Evolutionary conservation across 2,888 invertebrate species (phyloP).

Genomic region (Scelioninae gen. 1): DNA sequence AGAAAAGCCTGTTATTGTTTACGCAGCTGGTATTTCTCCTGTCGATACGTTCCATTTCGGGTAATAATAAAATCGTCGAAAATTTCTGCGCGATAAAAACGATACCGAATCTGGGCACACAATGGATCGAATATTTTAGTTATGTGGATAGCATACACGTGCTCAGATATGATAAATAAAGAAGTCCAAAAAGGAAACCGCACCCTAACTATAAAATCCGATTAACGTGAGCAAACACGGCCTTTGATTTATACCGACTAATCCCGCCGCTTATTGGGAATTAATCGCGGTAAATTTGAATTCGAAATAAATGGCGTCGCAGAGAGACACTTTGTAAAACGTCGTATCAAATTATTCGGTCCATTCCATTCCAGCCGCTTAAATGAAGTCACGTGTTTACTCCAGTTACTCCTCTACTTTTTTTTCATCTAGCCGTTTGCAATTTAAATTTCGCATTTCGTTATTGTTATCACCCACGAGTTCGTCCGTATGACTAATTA

Average conservation of each 20-base stretch:
- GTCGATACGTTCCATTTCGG: neutral
- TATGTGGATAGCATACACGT: neutral
- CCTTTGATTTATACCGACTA: constrained; percentile 7
- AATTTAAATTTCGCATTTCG: constrained; percentile 12
- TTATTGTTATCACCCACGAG: constrained; percentile 9
- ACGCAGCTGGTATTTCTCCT: neutral
- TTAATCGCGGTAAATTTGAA: constrained; percentile 20
- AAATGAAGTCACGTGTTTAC: constrained; percentile 13
- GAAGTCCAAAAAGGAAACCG: neutral
- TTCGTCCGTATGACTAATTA: constrained; percentile 3
- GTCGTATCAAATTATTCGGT: constrained; percentile 18
- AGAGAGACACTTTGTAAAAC: constrained; percentile 6
- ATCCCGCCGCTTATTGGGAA: constrained; percentile 14
- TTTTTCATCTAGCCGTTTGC: neutral
- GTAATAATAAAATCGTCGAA: constrained; percentile 13
- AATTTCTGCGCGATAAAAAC: constrained; percentile 13
- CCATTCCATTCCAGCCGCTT: constrained; percentile 7
- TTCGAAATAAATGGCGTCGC: constrained; percentile 11
- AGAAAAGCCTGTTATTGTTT: constrained; percentile 18
- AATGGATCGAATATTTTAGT: constrained; percentile 8
- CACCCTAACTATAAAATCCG: constrained; percentile 11
- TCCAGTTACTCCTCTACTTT: too few species aligned
- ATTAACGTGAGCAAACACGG: constrained; percentile 1
- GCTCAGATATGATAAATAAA: neutral
- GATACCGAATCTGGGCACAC: neutral